Base-by-base conservation (phyloP, 2,113 vertebrate genomes). In the Leucopternis melanops region DNA sequence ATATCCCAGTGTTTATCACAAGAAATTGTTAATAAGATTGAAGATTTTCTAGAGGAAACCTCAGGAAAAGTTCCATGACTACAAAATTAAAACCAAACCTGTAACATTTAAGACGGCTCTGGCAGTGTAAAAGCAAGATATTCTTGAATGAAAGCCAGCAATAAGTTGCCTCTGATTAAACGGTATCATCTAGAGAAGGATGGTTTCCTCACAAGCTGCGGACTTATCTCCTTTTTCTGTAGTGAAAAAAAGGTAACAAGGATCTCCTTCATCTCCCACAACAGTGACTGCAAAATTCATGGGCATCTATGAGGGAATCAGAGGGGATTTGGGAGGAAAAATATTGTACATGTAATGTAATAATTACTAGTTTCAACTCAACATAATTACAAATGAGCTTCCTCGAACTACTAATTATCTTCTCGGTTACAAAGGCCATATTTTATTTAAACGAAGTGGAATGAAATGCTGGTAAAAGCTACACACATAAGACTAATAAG, bases 351-450 rank as follows among this genome's bases (percentile, higher is more conserved):
- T 88, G 34, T 94, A 95, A 95, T 97, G 62, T 94, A 95, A 90
- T 94, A 94, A 97, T 96, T 92, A 90, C 47, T 69, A 83, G 78
- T 94, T 95, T 95, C 92, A 90, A 73, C 52, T 95, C 86, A 91
- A 83, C 42, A 61, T 94, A 97, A 96, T 97, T 93, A 93, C 91
- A 95, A 92, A 94, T 58, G 74, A 89, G 50, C 45, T 93, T 94
- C 59, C 63, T 91, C n/a, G 72, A 95, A 74, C 81, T 94, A 88
- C 74, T 96, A 96, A 97, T 96, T 97, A 88, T 97, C 86, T 96
- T 94, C 74, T 95, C 3, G 6, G 93, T 97, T 95, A 93, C 73
- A 96, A 92, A 97, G 79, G 70, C 91, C 96, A 90, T 94, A 87
- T 94, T 96, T 95, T 94, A 86, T 92, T 94, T 88, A 97, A 96